phyloP scores from a whole-genome alignment of 2,888 invertebrate genomes.

The Aphelenchoides bicaudatus region DNA sequence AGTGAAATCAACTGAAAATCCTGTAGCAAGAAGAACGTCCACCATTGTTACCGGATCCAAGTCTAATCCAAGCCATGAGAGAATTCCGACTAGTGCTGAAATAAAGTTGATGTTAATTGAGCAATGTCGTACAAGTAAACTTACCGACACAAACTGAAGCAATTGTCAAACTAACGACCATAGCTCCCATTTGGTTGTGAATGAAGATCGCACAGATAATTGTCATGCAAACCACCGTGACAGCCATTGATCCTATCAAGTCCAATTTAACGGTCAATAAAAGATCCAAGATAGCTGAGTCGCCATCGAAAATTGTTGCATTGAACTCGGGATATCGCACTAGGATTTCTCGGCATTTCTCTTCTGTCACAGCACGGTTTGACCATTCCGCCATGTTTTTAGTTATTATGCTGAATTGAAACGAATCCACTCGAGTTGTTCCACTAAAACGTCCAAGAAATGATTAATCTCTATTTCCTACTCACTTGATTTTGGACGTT shows the following conservation, averaged over 20 bases:
- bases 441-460: slow-evolving; percentile 11
- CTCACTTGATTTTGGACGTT: slow-evolving; percentile 19
- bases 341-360: slow-evolving; percentile 33
- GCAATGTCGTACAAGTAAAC: no score
- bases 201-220: slow-evolving; percentile 55
- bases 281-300: slow-evolving; percentile 51
- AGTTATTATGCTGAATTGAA: slow-evolving; percentile 52
- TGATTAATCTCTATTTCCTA: slow-evolving; percentile 14
- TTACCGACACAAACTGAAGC: slow-evolving; percentile 54
- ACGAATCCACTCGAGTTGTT: slow-evolving; percentile 27
- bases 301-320: slow-evolving; percentile 55
- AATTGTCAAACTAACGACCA: slow-evolving; percentile 49
- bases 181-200: slow-evolving; percentile 46
- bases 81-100: slow-evolving; percentile 53
- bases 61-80: slow-evolving; percentile 58
- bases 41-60: slow-evolving; percentile 57
- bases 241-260: slow-evolving; percentile 44
- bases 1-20: slow-evolving; percentile 54
- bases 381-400: slow-evolving; percentile 58
- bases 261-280: slow-evolving; percentile 44
- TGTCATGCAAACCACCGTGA: slow-evolving; percentile 56
- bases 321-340: slow-evolving; percentile 42
- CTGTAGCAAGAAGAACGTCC: slow-evolving; percentile 56
- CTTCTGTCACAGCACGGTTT: slow-evolving; percentile 44
- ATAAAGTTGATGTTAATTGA: no score